Percentiles rank a stretch among this genome's conserved stretches.
These are phyloP conservation scores for Scotopteryx bipunctaria DNA, from an alignment of 2,888 invertebrate genomes.

Conservation along the genomic window DNA sequence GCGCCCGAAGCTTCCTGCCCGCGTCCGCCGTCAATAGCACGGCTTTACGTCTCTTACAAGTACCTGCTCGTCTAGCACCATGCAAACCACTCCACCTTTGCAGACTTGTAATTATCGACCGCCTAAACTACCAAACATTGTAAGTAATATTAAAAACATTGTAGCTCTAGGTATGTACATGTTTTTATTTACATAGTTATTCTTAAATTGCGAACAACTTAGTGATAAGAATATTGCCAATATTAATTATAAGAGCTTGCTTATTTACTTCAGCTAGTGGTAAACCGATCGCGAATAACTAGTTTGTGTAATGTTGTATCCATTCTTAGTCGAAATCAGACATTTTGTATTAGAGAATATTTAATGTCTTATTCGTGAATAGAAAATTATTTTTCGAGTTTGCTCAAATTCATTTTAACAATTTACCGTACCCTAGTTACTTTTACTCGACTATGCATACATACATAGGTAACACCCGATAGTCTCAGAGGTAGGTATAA, in stretches of 20 bases:
- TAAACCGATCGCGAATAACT: conserved; percentile 36
- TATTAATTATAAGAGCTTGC: conserved; percentile 60
- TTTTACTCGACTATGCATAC: conserved; percentile 4
- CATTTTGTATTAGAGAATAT: too few species aligned
- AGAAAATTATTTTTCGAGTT: too few species aligned
- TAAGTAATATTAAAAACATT: conserved; percentile 18
- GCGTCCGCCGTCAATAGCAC: too few species aligned
- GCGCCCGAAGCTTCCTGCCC: too few species aligned
- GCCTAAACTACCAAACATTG: conserved; percentile 29
- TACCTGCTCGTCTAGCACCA: not conserved
- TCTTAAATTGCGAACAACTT: conserved; percentile 39
- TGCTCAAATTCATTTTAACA: conserved; percentile 9
- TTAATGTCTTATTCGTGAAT: too few species aligned
- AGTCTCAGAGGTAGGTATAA: too few species aligned
- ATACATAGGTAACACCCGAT: too few species aligned
- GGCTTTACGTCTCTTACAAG: not conserved
- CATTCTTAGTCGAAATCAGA: not conserved
- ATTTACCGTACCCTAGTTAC: too few species aligned
- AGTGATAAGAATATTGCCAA: conserved; percentile 59
- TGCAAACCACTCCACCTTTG: not conserved
- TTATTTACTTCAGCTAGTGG: conserved; percentile 21
- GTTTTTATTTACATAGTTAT: conserved; percentile 26
- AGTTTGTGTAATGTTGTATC: conserved; percentile 1
- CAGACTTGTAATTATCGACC: not conserved
- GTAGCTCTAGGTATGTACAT: conserved; percentile 25